A percentile compares a stretch with the other conserved stretches of the same genome.
phyloP scores from a whole-genome alignment of 2,113 vertebrate species.

The Sula dactylatra region DNA sequence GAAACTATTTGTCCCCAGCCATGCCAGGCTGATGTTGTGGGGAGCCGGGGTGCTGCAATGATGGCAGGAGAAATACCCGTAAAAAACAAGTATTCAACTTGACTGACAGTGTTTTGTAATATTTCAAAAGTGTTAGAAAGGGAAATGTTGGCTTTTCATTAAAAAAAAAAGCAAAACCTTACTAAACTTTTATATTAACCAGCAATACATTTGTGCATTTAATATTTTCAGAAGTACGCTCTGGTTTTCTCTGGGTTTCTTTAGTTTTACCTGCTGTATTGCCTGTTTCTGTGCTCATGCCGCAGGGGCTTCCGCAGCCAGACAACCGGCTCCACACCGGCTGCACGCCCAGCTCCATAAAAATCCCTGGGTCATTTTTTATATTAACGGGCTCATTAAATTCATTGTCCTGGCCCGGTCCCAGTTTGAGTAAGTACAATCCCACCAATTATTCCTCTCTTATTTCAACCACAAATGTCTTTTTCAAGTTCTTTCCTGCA shows the following conservation, averaged over 20 bases:
- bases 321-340: rapidly evolving
- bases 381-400: neutral
- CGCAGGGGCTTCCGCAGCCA: neutral
- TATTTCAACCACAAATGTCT: neutral
- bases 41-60: neutral
- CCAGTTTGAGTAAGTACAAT: neutral
- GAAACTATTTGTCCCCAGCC: neutral
- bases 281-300: neutral
- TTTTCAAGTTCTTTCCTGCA: neutral
- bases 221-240: neutral
- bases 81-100: neutral
- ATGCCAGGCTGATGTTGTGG: rapidly evolving
- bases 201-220: neutral
- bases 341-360: rapidly evolving
- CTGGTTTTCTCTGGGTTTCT: neutral
- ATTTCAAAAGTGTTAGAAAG: neutral
- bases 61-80: neutral
- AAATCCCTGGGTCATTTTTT: neutral
- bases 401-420: neutral
- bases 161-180: neutral
- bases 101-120: neutral
- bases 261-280: neutral
- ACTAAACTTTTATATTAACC: neutral
- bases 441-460: neutral
- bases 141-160: neutral